A percentile compares a stretch with the other conserved stretches of the same genome.
Evolutionary conservation across 2,113 vertebrate species (phyloP).

Genomic region (Pavo muticus): DNA sequence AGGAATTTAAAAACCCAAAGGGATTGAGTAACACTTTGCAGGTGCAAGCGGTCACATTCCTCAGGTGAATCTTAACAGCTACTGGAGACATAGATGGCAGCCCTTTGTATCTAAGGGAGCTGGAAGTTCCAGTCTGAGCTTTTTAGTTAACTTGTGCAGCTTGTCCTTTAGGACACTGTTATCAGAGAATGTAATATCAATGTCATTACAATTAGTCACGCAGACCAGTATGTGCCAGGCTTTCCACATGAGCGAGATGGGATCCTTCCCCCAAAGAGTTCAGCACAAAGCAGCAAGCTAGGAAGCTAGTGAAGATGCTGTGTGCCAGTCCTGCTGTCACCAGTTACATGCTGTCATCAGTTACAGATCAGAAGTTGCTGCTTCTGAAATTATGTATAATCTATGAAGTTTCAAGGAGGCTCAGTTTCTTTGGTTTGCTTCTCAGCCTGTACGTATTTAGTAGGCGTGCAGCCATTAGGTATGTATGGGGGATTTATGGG

Average conservation of each 20-base stretch:
- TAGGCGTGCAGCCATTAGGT: background rate
- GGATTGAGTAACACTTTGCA: slow-evolving; percentile 20
- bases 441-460: background rate
- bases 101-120: background rate
- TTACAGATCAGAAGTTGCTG: background rate
- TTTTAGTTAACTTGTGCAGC: background rate
- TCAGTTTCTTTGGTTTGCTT: background rate
- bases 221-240: background rate
- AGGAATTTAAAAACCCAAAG: background rate
- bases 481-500: background rate
- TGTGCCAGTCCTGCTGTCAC: no score
- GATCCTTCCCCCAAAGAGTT: background rate
- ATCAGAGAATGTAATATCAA: background rate
- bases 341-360: background rate
- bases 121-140: background rate
- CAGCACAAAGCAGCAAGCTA: background rate
- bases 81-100: background rate
- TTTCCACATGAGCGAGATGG: background rate
- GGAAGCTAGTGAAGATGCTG: background rate
- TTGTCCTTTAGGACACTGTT: slow-evolving; percentile 33
- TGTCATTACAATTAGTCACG: slow-evolving; percentile 10
- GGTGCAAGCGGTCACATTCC: slow-evolving; percentile 15
- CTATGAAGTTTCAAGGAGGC: background rate
- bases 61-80: background rate
- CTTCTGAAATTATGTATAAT: background rate